These are phyloP conservation scores for Malurus melanocephalus DNA, from an alignment of 2,113 vertebrate genomes.

Conservation along the genomic window DNA sequence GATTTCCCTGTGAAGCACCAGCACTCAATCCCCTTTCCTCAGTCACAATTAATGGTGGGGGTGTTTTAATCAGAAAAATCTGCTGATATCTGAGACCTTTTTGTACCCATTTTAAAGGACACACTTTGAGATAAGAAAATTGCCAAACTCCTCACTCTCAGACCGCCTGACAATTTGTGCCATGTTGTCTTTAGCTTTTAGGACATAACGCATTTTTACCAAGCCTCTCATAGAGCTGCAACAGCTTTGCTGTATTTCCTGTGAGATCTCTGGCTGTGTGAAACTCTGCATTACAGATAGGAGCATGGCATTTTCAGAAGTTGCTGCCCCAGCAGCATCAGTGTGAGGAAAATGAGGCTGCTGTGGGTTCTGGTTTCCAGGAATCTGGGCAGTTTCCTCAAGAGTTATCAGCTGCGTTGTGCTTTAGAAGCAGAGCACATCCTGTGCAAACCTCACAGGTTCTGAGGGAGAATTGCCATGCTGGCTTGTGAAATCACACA, in stretches of 20 bases:
- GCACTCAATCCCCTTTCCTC: background rate
- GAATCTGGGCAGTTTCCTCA: background rate
- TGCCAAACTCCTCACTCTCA: background rate
- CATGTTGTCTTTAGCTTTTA: background rate
- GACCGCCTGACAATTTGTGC: background rate
- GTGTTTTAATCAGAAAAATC: background rate
- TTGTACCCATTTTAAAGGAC: background rate
- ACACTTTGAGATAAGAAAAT: background rate
- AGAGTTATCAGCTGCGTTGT: background rate
- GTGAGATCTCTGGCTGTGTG: background rate
- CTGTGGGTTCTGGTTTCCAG: background rate
- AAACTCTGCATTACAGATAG: background rate
- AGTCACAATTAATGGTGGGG: background rate
- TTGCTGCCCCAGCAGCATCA: background rate
- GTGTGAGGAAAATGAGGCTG: background rate
- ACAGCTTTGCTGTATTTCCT: background rate
- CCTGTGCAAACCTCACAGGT: background rate
- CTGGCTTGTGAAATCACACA: background rate
- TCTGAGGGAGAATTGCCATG: background rate
- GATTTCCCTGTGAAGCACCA: background rate
- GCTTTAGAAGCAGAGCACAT: background rate
- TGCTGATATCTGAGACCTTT: background rate
- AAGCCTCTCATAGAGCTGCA: background rate
- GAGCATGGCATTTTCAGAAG: background rate
- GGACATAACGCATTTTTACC: background rate